Conservation (phyloP, 2,888 invertebrate genomes). For the Entomobrya multifasciata region DNA sequence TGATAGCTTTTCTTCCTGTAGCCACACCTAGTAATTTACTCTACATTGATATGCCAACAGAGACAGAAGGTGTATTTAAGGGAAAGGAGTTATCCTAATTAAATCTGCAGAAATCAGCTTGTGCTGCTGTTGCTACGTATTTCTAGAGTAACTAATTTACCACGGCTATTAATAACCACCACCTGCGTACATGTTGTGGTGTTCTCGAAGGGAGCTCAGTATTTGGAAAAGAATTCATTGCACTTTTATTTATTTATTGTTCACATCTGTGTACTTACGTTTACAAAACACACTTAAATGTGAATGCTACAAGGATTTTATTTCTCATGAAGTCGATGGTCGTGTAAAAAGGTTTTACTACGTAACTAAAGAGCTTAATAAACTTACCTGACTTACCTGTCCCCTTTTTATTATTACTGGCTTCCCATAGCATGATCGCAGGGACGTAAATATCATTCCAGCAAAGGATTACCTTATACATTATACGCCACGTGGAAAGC, state of each 20-base stretch:
- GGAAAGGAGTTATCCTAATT: conserved; percentile 53
- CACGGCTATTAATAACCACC: conserved; percentile 42
- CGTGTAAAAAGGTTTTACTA: too few relatives aligned
- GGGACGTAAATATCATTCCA: too few relatives aligned
- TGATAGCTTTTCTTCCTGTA: conserved; percentile 22
- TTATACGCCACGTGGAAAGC: too few relatives aligned
- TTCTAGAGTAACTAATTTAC: conserved; percentile 27
- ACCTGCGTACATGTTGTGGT: conserved; percentile 1
- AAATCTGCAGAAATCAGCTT: conserved; percentile 46
- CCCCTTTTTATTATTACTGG: too few relatives aligned
- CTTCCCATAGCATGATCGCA: too few relatives aligned
- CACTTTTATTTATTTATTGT: conserved; percentile 3
- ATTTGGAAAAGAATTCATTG: not conserved
- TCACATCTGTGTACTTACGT: not conserved
- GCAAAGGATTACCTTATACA: too few relatives aligned
- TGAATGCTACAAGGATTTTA: too few relatives aligned
- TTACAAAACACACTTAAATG: not conserved
- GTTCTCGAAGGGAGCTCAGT: too few relatives aligned
- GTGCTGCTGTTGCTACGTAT: conserved; percentile 21
- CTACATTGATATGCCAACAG: not conserved
- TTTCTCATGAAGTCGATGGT: too few relatives aligned
- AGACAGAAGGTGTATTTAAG: conserved; percentile 2
- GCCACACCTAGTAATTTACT: conserved; percentile 42
- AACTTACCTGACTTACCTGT: too few relatives aligned
- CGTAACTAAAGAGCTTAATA: too few relatives aligned